Conservation (phyloP, 2,888 invertebrate genomes). For the Hydroisotoma schaefferi region DNA sequence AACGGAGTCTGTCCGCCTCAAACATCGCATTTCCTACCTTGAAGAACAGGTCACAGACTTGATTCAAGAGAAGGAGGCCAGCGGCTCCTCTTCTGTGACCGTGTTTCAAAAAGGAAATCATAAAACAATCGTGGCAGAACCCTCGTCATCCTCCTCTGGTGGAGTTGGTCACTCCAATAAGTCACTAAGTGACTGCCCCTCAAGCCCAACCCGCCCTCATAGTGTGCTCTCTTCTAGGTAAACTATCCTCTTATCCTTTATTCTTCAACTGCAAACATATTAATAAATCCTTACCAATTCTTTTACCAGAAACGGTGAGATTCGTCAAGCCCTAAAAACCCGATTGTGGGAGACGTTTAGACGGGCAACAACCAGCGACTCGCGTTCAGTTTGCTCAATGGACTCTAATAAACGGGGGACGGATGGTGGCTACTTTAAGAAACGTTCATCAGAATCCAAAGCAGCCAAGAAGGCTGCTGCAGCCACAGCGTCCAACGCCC, state of each 20-base stretch:
- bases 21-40: slow-evolving; percentile 82
- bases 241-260: not conserved
- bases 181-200: slow-evolving; percentile 29
- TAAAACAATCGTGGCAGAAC: slow-evolving; percentile 46
- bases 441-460: slow-evolving; percentile 43
- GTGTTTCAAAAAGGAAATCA: slow-evolving; percentile 49
- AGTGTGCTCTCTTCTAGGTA: slow-evolving; percentile 47
- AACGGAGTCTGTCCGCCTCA: slow-evolving; percentile 74
- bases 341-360: slow-evolving; percentile 49
- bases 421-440: slow-evolving; percentile 46
- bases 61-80: slow-evolving; percentile 45
- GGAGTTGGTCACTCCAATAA: slow-evolving; percentile 34
- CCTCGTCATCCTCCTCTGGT: too few relatives aligned
- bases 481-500: too few relatives aligned
- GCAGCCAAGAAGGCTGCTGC: slow-evolving; percentile 23
- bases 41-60: slow-evolving; percentile 65
- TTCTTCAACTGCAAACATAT: not conserved
- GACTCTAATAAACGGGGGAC: slow-evolving; percentile 33
- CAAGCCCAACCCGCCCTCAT: slow-evolving; percentile 42
- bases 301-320: slow-evolving; percentile 39
- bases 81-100: slow-evolving; percentile 36
- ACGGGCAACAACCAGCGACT: slow-evolving; percentile 46
- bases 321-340: slow-evolving; percentile 45
- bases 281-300: too few relatives aligned
- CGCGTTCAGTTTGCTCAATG: slow-evolving; percentile 47